A percentile compares a stretch with the other conserved stretches of the same genome.
These are phyloP conservation scores for Esperia sulphurella DNA, from an alignment of 2,888 invertebrate species.

Conservation along the genomic window DNA sequence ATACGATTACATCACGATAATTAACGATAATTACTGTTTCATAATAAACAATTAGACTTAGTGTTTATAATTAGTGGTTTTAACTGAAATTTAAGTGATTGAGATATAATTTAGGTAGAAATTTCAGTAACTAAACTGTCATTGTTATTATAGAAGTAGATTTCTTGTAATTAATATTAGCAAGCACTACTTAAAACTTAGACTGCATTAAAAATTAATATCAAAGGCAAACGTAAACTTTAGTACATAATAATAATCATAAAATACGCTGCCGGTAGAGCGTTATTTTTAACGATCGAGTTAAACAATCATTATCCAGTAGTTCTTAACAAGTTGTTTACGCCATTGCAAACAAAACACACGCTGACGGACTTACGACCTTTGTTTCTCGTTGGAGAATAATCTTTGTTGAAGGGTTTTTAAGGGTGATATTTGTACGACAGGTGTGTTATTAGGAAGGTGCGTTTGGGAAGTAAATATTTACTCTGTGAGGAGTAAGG, in stretches of 20 bases:
- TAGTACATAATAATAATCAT: conserved; percentile 31
- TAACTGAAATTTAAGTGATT: too few relatives aligned
- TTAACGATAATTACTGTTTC: not conserved
- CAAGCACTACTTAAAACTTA: too few relatives aligned
- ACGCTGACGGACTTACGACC: conserved; percentile 35
- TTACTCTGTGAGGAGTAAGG: conserved; percentile 22
- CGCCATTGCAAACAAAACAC: conserved; percentile 22
- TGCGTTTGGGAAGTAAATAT: conserved; percentile 35
- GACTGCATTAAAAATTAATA: not conserved
- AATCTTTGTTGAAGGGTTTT: conserved; percentile 13
- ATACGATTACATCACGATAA: conserved; percentile 1
- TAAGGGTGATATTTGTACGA: conserved; percentile 34
- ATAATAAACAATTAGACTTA: too few relatives aligned
- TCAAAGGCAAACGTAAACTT: conserved; percentile 8
- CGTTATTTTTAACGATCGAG: conserved; percentile 51
- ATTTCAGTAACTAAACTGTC: too few relatives aligned
- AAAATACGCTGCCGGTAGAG: conserved; percentile 18
- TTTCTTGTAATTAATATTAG: too few relatives aligned
- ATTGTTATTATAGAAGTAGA: too few relatives aligned
- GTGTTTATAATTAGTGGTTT: too few relatives aligned
- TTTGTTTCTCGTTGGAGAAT: conserved; percentile 7
- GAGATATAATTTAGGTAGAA: too few relatives aligned
- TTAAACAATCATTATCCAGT: conserved; percentile 48
- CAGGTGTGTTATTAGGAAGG: not conserved
- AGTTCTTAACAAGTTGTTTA: conserved; percentile 37